Evolutionary conservation across 2,888 invertebrate genomes (phyloP).

Genomic region (Nomada fabriciana): DNA sequence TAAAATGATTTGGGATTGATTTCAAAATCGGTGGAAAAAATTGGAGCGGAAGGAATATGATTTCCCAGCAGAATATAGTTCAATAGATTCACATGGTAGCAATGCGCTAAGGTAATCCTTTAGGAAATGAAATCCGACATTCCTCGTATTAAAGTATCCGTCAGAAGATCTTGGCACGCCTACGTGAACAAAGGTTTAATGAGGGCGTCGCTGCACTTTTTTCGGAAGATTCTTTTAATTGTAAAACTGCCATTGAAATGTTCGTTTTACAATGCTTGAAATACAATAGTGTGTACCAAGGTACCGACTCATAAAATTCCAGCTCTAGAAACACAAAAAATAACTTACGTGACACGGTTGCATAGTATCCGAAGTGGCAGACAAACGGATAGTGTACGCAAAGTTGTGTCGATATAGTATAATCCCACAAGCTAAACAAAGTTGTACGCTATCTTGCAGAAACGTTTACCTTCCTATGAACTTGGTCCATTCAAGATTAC

Average conservation of each 20-base stretch:
- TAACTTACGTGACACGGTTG: neutral
- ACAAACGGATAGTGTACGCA: neutral
- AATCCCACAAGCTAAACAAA: constrained; percentile 21
- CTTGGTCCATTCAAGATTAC: constrained; percentile 45
- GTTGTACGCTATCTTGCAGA: constrained; percentile 12
- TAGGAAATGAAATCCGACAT: constrained; percentile 12
- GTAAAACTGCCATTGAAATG: neutral
- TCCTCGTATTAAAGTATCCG: neutral
- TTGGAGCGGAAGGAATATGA: constrained; percentile 37
- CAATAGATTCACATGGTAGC: neutral
- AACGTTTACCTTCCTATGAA: constrained; percentile 34
- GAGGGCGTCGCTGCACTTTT: neutral
- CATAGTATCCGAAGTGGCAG: neutral
- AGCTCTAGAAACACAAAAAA: neutral
- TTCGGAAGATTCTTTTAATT: neutral
- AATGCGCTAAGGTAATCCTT: constrained; percentile 13
- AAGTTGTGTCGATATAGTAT: constrained; percentile 27
- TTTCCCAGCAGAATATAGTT: neutral
- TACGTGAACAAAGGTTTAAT: constrained; percentile 21
- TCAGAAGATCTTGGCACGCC: constrained; percentile 5
- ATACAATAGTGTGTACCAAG: no score
- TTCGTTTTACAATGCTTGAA: neutral
- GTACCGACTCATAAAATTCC: neutral
- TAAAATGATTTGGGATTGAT: constrained; percentile 17
- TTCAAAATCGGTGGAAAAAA: constrained; percentile 20